Percentiles rank a stretch among this genome's conserved stretches.
These are phyloP conservation scores for Neelides sp. DNA, from an alignment of 1,140 invertebrate species.

Conservation along the genomic window DNA sequence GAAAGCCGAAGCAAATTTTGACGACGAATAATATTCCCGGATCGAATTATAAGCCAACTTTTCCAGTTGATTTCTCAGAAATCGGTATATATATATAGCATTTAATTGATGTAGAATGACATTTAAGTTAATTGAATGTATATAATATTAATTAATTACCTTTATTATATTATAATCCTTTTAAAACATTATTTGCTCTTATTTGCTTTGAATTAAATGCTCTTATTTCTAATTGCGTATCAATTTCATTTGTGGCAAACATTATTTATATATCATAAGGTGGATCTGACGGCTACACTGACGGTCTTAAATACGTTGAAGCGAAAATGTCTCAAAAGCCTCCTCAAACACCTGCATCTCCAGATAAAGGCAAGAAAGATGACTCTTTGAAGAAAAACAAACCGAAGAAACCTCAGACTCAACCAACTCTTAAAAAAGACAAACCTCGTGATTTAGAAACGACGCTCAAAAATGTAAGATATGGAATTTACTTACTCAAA, in stretches of 20 bases:
- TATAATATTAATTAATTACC: no score
- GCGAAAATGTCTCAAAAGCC: constrained; percentile 1
- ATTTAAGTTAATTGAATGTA: no score
- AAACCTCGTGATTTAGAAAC: constrained; percentile 14
- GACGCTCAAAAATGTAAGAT: constrained; percentile 13
- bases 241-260: no score
- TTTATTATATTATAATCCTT: no score
- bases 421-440: background rate
- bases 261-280: no score
- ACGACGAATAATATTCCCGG: constrained; percentile 2
- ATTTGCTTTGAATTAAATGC: no score
- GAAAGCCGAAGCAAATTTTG: background rate
- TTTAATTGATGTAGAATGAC: no score
- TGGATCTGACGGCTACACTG: background rate
- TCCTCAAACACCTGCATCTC: no score
- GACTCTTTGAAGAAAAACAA: constrained; percentile 3
- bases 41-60: background rate
- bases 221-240: no score
- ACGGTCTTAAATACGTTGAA: background rate
- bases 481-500: background rate
- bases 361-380: background rate
- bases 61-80: constrained; percentile 4
- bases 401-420: constrained; percentile 1
- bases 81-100: background rate
- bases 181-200: no score